A percentile compares a stretch with the other conserved stretches of the same genome.
Conservation (phyloP, 2,113 vertebrate species). For the Fregetta grallaria region DNA sequence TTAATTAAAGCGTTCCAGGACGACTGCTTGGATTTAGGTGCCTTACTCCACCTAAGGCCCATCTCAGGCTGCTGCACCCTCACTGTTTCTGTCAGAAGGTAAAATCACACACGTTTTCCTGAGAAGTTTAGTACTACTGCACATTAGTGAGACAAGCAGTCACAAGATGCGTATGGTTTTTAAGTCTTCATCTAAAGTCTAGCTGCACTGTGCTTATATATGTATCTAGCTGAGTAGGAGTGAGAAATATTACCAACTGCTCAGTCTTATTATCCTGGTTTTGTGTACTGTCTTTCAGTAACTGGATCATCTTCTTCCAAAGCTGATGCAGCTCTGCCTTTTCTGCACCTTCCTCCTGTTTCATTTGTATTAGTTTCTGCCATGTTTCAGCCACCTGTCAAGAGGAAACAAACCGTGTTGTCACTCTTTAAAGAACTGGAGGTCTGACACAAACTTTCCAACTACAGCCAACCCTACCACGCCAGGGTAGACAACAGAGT, state of each 20-base stretch:
- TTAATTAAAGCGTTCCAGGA: background rate
- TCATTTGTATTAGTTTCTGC: slow-evolving; percentile 80
- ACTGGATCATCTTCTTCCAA: slow-evolving; percentile 83
- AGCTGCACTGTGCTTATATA: background rate
- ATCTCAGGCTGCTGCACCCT: too few species aligned
- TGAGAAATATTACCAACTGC: slow-evolving; percentile 77
- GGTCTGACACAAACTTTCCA: background rate
- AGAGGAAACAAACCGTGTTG: background rate
- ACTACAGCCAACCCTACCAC: background rate
- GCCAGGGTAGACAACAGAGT: background rate
- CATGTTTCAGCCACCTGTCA: slow-evolving; percentile 83
- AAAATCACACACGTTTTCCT: background rate
- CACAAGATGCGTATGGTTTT: background rate
- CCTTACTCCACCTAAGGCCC: background rate
- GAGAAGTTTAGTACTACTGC: background rate
- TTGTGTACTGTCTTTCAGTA: slow-evolving; percentile 76
- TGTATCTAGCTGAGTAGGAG: background rate
- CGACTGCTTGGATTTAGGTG: background rate
- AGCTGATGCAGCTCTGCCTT: slow-evolving; percentile 83
- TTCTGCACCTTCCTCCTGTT: slow-evolving; percentile 79
- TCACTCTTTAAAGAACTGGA: background rate
- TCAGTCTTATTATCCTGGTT: slow-evolving; percentile 82
- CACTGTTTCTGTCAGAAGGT: background rate
- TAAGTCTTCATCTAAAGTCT: background rate
- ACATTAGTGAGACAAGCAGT: background rate